phyloP scores from a whole-genome alignment of 53 echinoderm and acorn worm species.

The Echinometra lucunter region DNA sequence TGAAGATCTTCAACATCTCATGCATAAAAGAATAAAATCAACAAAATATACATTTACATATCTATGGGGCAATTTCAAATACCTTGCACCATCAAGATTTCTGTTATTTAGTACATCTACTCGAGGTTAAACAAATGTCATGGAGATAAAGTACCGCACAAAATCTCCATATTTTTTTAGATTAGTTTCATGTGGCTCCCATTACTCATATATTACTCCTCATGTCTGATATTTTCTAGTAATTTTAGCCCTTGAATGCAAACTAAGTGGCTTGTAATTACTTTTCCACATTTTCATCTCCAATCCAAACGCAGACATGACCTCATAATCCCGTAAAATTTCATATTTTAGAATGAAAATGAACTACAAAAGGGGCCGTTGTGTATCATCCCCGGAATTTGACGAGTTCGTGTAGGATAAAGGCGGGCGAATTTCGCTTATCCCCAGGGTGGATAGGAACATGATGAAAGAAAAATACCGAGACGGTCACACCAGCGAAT shows the following conservation, averaged over 20 bases:
- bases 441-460: background rate
- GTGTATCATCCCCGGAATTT: background rate
- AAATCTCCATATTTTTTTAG: background rate
- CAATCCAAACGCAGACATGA: conserved; percentile 35
- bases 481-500: conserved; percentile 46
- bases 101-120: background rate
- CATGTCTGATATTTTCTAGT: background rate
- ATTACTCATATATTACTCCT: conserved; percentile 8
- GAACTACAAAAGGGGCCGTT: conserved; percentile 32
- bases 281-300: conserved; percentile 21
- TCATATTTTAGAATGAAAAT: conserved; percentile 26
- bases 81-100: background rate
- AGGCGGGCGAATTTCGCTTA: conserved; percentile 15
- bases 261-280: conserved; percentile 51
- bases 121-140: conserved; percentile 19
- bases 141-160: background rate
- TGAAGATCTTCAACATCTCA: background rate
- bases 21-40: background rate
- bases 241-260: conserved; percentile 21
- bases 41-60: too few species aligned
- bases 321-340: conserved; percentile 39
- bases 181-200: background rate
- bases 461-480: conserved; percentile 13
- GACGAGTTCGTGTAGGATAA: background rate
- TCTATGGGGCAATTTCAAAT: background rate